A percentile compares a stretch with the other conserved stretches of the same genome.
phyloP scores from a whole-genome alignment of 2,113 vertebrate genomes.

The Tamias sibiricus region DNA sequence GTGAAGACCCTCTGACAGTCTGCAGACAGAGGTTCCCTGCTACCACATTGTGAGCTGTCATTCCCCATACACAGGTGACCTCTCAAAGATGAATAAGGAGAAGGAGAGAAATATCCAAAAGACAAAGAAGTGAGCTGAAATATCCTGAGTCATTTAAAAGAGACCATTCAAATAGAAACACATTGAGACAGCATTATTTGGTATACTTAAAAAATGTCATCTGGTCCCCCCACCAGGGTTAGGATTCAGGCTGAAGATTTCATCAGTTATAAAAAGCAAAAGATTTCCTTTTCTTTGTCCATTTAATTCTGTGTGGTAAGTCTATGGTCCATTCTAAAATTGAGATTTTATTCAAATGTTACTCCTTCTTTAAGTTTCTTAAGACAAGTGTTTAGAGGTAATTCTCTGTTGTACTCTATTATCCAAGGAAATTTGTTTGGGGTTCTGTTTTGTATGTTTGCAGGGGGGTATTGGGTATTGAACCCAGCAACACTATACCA shows the following conservation, averaged over 20 bases:
- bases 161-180: not conserved
- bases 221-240: not conserved
- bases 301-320: not conserved
- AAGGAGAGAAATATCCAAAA: not conserved
- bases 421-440: not conserved
- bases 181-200: not conserved
- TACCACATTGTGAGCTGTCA: not conserved
- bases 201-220: not conserved
- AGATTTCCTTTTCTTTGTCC: not conserved
- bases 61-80: not conserved
- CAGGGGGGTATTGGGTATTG: too few relatives aligned
- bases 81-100: not conserved
- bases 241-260: not conserved
- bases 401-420: not conserved
- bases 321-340: not conserved
- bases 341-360: slow-evolving; percentile 6
- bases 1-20: not conserved
- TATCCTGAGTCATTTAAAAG: not conserved
- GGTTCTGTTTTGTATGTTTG: not conserved
- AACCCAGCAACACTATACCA: too few relatives aligned
- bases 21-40: not conserved
- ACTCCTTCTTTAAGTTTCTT: not conserved
- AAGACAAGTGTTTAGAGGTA: not conserved
- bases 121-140: not conserved
- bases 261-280: not conserved